Conservation (phyloP, 2,888 invertebrate genomes). For the Tolmerus cingulatus region DNA sequence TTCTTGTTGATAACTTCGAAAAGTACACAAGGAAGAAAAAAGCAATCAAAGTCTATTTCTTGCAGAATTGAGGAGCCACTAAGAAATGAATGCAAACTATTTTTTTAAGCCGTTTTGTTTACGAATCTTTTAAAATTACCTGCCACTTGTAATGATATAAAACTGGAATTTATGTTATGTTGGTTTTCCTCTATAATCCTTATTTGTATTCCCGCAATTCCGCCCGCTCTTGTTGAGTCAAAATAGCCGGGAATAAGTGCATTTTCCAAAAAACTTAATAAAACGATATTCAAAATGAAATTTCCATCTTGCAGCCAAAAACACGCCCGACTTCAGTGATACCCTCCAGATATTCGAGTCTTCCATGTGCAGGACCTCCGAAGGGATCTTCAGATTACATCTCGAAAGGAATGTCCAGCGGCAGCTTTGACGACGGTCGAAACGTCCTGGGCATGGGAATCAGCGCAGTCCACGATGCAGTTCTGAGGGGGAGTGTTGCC, state of each 20-base stretch:
- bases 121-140: not conserved
- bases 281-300: not conserved
- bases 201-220: not conserved
- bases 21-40: no score
- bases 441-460: conserved; percentile 63
- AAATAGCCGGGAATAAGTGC: not conserved
- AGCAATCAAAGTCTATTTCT: no score
- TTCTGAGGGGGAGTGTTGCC: conserved; percentile 61
- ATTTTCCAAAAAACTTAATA: not conserved
- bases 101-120: no score
- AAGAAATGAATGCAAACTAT: no score
- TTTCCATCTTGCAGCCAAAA: conserved; percentile 58
- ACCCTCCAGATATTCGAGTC: conserved; percentile 63
- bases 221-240: not conserved
- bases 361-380: conserved; percentile 60
- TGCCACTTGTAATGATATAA: not conserved
- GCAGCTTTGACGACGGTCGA: conserved; percentile 59
- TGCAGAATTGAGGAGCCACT: no score
- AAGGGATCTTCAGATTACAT: conserved; percentile 49
- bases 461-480: conserved; percentile 64
- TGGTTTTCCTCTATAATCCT: not conserved
- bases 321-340: conserved; percentile 57
- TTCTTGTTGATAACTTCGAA: not conserved
- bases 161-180: not conserved
- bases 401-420: conserved; percentile 49